These are phyloP conservation scores for Trichogramma dendrolimi DNA, from an alignment of 2,888 invertebrate species.

Conservation along the genomic window DNA sequence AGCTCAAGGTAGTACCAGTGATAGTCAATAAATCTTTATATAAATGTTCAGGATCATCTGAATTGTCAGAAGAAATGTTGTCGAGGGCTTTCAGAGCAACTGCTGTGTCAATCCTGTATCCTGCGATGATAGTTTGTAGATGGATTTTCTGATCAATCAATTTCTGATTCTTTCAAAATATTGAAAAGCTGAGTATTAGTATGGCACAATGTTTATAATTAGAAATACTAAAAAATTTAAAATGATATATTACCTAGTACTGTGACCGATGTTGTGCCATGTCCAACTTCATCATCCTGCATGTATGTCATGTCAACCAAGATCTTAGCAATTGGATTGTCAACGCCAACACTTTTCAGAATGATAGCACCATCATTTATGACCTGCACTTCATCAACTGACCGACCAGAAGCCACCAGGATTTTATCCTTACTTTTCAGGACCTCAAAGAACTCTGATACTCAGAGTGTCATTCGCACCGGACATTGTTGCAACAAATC, in stretches of 20 bases:
- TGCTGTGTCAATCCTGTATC: conserved; percentile 86
- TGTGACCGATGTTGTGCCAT: conserved; percentile 98
- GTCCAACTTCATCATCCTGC: conserved; percentile 99
- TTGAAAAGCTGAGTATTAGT: conserved; percentile 1
- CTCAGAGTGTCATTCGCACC: no score
- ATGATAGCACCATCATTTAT: conserved; percentile 99
- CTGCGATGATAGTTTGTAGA: conserved; percentile 95
- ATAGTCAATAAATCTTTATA: conserved; percentile 90
- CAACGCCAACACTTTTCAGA: conserved; percentile 90
- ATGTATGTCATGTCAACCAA: conserved; percentile 98
- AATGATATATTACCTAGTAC: conserved; percentile 63
- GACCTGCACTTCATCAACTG: conserved; percentile 82
- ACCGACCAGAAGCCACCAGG: conserved; percentile 74
- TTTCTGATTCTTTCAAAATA: conserved; percentile 84
- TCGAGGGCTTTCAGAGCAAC: conserved; percentile 80
- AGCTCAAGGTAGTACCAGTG: conserved; percentile 94
- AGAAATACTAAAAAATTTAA: conserved; percentile 8
- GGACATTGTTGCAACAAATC: no score
- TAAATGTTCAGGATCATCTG: conserved; percentile 72
- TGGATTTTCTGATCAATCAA: conserved; percentile 91
- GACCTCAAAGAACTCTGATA: conserved; percentile 95
- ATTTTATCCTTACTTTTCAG: conserved; percentile 99
- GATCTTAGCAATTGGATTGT: conserved; percentile 98
- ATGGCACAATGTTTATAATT: conserved; percentile 1
- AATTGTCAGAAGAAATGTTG: conserved; percentile 77